Conservation (phyloP, 2,888 invertebrate genomes). For the Sepiola atlantica region DNA sequence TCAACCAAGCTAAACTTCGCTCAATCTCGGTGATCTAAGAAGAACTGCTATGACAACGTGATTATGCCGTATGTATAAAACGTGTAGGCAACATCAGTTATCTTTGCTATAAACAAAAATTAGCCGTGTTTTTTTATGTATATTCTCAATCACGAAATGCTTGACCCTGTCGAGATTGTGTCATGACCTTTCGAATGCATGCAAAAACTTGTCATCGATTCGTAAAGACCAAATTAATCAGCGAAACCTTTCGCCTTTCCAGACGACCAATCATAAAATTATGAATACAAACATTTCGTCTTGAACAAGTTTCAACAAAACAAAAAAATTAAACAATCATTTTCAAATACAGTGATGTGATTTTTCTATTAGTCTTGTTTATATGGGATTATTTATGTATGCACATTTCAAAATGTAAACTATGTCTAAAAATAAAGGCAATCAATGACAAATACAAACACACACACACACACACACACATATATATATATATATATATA, state of each 20-base stretch:
- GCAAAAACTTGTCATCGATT: not conserved
- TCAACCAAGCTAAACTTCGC: too few species aligned
- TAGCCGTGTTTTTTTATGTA: not conserved
- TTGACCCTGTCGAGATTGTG: not conserved
- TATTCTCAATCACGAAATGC: not conserved
- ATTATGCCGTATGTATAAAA: too few species aligned
- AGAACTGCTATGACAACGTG: too few species aligned
- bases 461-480: not conserved
- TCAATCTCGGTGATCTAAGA: too few species aligned
- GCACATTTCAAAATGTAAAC: too few species aligned
- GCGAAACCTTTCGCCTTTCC: not conserved
- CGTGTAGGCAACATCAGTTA: too few species aligned
- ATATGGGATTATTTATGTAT: too few species aligned
- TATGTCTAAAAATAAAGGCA: not conserved
- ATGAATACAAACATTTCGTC: not conserved
- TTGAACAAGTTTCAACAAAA: not conserved
- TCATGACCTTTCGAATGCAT: not conserved
- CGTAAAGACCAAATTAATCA: not conserved
- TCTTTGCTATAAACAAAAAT: too few species aligned
- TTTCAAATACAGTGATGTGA: too few species aligned
- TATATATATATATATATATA: not conserved
- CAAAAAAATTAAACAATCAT: too few species aligned
- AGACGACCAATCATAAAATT: not conserved
- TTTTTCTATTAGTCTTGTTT: too few species aligned
- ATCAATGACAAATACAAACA: not conserved